A percentile compares a stretch with the other conserved stretches of the same genome.
These are phyloP conservation scores for Cyanistes caeruleus DNA, from an alignment of 2,113 vertebrate genomes.

Conservation along the genomic window DNA sequence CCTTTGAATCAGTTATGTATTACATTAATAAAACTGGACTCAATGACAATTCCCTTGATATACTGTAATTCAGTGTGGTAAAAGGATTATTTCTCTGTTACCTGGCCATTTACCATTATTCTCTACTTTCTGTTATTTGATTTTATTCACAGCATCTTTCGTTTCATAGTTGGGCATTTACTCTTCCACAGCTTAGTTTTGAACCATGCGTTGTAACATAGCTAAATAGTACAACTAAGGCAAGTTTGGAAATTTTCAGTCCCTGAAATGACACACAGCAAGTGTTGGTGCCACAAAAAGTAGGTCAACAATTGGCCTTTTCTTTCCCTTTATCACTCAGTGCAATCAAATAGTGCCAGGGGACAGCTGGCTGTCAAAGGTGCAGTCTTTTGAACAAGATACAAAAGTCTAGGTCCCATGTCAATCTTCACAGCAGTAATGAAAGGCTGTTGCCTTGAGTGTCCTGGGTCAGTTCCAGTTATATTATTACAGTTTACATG, in stretches of 20 bases:
- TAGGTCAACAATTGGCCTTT: background rate
- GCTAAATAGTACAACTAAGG: background rate
- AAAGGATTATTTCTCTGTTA: slow-evolving; percentile 6
- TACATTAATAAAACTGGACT: slow-evolving; percentile 52
- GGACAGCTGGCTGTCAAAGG: background rate
- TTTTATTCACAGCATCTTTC: background rate
- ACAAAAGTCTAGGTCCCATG: background rate
- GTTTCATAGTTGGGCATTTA: background rate
- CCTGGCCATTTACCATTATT: background rate
- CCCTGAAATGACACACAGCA: background rate
- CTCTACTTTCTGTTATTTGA: background rate
- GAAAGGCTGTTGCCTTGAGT: background rate
- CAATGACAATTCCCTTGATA: slow-evolving; percentile 5
- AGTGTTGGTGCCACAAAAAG: background rate
- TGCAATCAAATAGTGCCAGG: background rate
- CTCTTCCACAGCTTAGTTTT: background rate
- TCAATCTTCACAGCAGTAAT: background rate
- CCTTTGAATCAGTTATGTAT: slow-evolving; percentile 2
- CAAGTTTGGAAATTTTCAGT: background rate
- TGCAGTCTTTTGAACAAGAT: background rate
- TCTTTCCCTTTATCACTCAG: background rate
- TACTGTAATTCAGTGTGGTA: background rate
- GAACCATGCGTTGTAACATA: background rate
- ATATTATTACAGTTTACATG: background rate
- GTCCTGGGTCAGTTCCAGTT: slow-evolving; percentile 12